These are phyloP conservation scores for Stomatorhinus ivindoensis DNA, from an alignment of 2,113 vertebrate species.

Conservation along the genomic window DNA sequence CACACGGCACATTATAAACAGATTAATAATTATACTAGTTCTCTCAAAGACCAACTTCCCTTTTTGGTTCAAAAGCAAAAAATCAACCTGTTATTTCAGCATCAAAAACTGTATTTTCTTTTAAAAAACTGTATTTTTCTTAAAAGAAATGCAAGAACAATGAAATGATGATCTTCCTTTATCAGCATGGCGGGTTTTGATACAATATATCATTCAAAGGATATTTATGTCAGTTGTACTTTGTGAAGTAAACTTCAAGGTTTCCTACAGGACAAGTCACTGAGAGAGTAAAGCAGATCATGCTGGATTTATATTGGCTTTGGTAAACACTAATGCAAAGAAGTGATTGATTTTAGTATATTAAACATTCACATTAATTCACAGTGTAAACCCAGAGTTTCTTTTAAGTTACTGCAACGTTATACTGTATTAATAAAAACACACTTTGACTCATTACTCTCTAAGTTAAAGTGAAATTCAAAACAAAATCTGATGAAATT, in stretches of 20 bases:
- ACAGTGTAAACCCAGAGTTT: background rate
- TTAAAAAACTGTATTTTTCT: background rate
- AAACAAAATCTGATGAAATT: background rate
- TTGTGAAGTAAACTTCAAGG: background rate
- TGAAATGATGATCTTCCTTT: background rate
- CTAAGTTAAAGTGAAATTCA: background rate
- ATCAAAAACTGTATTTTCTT: background rate
- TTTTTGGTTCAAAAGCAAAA: background rate
- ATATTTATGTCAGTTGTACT: background rate
- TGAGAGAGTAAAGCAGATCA: background rate
- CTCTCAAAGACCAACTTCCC: no score
- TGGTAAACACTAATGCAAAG: background rate
- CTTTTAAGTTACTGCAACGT: background rate
- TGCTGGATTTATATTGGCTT: background rate
- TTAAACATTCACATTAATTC: background rate
- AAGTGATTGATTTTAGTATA: background rate
- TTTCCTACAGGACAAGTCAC: background rate
- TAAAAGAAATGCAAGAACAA: background rate
- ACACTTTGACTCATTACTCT: background rate
- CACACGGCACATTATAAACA: background rate
- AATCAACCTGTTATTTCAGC: background rate
- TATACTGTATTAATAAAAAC: background rate
- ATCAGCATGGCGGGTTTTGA: background rate
- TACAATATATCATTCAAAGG: background rate
- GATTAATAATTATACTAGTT: background rate